A percentile compares a stretch with the other conserved stretches of the same genome.
Conservation (phyloP, 2,888 invertebrate genomes). For the Caenorhabditis sp. region DNA sequence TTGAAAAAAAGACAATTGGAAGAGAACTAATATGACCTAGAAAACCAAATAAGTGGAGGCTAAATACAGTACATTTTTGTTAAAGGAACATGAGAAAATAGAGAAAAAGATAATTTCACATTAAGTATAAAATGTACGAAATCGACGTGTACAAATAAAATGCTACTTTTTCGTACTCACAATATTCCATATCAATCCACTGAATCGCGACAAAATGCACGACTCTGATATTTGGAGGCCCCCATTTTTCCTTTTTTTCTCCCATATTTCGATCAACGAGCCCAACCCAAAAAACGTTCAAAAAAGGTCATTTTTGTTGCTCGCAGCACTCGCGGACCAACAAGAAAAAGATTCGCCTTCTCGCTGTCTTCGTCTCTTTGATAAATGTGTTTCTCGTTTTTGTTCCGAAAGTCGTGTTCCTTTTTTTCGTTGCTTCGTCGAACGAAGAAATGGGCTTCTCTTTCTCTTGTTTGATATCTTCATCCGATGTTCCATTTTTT, state of each 20-base stretch:
- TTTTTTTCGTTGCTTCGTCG: not conserved
- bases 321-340: not conserved
- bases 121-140: no score
- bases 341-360: not conserved
- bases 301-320: conserved; percentile 1
- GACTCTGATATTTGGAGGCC: no score
- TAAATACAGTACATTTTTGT: no score
- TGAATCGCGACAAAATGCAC: no score
- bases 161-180: no score
- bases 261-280: conserved; percentile 5
- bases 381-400: not conserved
- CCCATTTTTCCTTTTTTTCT: conserved; percentile 17
- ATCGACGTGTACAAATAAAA: no score
- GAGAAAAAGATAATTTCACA: no score
- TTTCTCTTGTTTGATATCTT: not conserved
- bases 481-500: not conserved
- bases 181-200: no score
- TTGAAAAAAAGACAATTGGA: no score
- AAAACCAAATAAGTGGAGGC: no score
- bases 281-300: not conserved
- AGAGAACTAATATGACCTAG: no score
- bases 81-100: no score
- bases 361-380: not conserved
- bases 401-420: not conserved
- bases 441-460: not conserved